Evolutionary conservation across 2,888 invertebrate genomes (phyloP), one percentile per base, ranked within the genome.

Genomic region (Ochropleura plecta): DNA sequence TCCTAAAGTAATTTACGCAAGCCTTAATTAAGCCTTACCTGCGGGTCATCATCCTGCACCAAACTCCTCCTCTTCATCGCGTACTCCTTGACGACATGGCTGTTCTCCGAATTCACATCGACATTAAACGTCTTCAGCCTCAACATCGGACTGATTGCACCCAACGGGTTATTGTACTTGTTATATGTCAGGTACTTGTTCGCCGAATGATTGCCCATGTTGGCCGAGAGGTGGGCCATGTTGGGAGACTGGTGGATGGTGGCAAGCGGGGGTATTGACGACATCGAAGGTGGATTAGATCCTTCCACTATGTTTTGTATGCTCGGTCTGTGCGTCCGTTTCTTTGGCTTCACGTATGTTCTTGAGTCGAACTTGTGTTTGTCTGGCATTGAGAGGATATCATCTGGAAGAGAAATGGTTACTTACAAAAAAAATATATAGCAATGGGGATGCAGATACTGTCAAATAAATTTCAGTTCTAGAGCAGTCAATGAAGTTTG

Each of bases 271-370:
- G 88, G 83, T 77, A 89, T 88, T 2, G 92, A 92, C 0, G 94
- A 91, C 57, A 93, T 87, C 3, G 93, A 93, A 0, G 94, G 88
- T 14, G 93, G 92, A 75, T 90, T 93, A 30, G 94, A 93, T 0
- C 90, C 92, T 73, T 96, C 96, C 4, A 96, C 93, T 65, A 96
- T 95, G 82, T 93, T 96, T 78, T 97, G 97, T 81, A 98, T 97
- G 88, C 97, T 97, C 53, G 97, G 97, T 76, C 97, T 95, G 51
- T 92, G 95, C 16, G 94, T 92, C 73, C 97, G 95, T 89, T 97
- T 97, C 90, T 98, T 98, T 42, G 97, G 97, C 86, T 97, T 96
- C 70, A 98, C 98, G 91, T 97, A 98, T 14, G 98, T 98, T 87
- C 98, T 95, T 0, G 97, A 97, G 90, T 98, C 98, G 88, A 98